Evolutionary conservation across 2,888 invertebrate species (phyloP), one percentile per base, ranked within the genome.

Genomic region (Silvanus unidentatus): DNA sequence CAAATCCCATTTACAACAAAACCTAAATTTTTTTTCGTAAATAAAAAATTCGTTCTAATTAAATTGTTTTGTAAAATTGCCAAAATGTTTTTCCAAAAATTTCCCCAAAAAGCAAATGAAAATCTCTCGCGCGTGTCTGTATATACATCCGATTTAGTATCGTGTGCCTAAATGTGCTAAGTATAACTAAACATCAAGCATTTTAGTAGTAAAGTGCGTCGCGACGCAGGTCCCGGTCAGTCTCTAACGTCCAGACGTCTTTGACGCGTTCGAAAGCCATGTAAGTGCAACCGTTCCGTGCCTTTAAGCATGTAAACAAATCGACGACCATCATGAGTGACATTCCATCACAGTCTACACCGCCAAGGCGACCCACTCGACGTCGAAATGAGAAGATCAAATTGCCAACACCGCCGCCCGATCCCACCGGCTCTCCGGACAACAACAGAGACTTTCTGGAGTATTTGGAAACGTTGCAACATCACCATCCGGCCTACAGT

Each of bases 401-500:
- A 43, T 59, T 75, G 35, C 75, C 75, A 12, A 68, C 70, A 9
- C 74, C 75, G 12, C 74, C 75, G 1, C 74, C 74, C 1, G 72
- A 74, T 54, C 73, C 75, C 29, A 4, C 34, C 3, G 28, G 28
- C 44, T 42, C n/a, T 29, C 40, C 4, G 8, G 50, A 53, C 11
- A 51, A 54, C 9, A 45, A 43, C 38, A 67, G 66, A n/a, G 75
- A 75, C 29, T 71, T 76, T 45, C 60, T 75, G 13, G 73, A 72
- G 39, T 76, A 75, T 53, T 59, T 75, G 14, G 70, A 70, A 44
- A 65, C 69, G 10, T 55, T 74, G 30, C 70, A 73, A 37, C 64
- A 59, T 15, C 48, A 56, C 35, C 42, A 45, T 27, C 39, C 52
- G 10, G 10, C 4, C 10, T 55, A 50, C 42, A 72, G 69, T 46